phyloP scores from a whole-genome alignment of 2,797 vertebrate species.

The Thamnophis elegans region DNA sequence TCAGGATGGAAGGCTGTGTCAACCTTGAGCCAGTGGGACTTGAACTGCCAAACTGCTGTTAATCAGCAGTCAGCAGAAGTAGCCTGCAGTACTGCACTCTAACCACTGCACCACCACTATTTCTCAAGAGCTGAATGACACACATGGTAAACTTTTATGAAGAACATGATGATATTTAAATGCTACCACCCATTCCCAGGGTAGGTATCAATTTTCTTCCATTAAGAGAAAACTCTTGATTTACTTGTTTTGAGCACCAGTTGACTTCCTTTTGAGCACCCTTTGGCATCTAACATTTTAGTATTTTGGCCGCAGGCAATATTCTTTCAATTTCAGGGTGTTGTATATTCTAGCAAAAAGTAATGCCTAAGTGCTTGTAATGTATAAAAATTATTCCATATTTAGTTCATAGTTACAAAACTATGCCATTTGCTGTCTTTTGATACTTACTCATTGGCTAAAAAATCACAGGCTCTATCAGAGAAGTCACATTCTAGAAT shows the following conservation, averaged over 20 bases:
- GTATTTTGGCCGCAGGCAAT: background rate
- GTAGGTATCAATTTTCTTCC: background rate
- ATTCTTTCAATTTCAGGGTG: background rate
- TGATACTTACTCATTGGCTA: background rate
- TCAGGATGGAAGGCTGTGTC: no score
- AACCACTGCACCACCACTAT: no score
- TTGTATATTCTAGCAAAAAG: background rate
- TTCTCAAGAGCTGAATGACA: background rate
- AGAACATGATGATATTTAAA: constrained; percentile 1
- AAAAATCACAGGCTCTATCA: background rate
- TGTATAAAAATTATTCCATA: background rate
- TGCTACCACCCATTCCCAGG: background rate
- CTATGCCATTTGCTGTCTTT: constrained; percentile 1
- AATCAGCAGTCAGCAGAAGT: no score
- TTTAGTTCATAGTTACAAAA: constrained; percentile 17
- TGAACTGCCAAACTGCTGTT: no score
- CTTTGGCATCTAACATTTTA: background rate
- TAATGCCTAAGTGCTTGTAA: background rate
- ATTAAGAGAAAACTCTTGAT: background rate
- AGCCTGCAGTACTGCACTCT: no score
- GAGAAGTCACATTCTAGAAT: background rate
- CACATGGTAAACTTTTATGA: background rate
- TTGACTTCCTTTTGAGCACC: background rate
- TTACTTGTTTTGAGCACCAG: background rate
- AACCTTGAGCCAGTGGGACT: no score